Conservation (phyloP, 1,140 invertebrate species). For the Sesamia nonagrioides region DNA sequence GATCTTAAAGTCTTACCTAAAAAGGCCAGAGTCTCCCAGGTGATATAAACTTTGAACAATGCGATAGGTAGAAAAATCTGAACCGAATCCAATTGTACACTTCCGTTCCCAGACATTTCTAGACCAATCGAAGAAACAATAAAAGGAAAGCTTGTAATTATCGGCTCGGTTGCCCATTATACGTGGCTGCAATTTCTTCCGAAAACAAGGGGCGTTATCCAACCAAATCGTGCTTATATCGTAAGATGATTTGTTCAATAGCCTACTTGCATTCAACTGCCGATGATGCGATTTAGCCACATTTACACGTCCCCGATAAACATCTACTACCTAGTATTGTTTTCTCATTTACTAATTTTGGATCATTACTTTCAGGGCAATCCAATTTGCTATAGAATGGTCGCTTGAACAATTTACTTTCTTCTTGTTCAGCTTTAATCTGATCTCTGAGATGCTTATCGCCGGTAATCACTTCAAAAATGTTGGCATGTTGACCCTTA, state of each 20-base stretch:
- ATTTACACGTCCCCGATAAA: constrained; percentile 67
- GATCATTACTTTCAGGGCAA: constrained; percentile 60
- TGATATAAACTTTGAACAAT: constrained; percentile 34
- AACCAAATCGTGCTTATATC: constrained; percentile 13
- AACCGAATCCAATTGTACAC: constrained; percentile 62
- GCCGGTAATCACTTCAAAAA: constrained; percentile 43
- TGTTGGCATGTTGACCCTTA: constrained; percentile 51
- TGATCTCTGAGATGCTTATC: constrained; percentile 51
- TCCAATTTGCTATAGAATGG: constrained; percentile 46
- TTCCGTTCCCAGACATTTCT: constrained; percentile 61
- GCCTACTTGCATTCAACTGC: constrained; percentile 26
- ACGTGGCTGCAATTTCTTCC: constrained; percentile 39
- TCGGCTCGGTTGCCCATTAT: constrained; percentile 61
- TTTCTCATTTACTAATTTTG: constrained; percentile 69
- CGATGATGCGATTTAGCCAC: constrained; percentile 56
- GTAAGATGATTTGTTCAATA: constrained; percentile 35
- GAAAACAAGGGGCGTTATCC: constrained; percentile 30
- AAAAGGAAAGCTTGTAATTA: constrained; percentile 55
- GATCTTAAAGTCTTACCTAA: constrained; percentile 13
- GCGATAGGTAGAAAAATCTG: constrained; percentile 50
- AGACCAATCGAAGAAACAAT: constrained; percentile 61
- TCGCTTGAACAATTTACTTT: constrained; percentile 67
- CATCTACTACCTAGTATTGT: constrained; percentile 69
- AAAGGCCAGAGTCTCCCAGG: not conserved
- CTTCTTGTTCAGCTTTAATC: constrained; percentile 55